Evolutionary conservation across 2,888 invertebrate genomes (phyloP), one percentile per base, ranked within the genome.

Genomic region (Loripinus fragilis): DNA sequence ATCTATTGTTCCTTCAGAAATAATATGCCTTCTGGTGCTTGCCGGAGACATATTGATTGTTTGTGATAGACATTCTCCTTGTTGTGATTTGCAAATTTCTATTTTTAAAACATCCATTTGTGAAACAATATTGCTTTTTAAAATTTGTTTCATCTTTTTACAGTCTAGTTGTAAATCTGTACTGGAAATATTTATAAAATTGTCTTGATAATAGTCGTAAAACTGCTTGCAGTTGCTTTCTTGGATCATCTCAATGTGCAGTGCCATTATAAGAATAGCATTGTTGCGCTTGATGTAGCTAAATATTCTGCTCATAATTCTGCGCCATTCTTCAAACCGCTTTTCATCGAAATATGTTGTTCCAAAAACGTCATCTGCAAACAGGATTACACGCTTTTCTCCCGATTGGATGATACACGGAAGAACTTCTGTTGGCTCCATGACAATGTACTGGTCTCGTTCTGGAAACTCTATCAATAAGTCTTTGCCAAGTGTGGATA

Each of bases 341-440:
- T 25, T 55, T 2, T n/a, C 55, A 55, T 55, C 55, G 25, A 55
- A 55, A 55, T 55, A 55, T 5, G 55, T 55, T 12, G 55, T 55
- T 25, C 55, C 55, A 25, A 55, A 55, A 12, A 55, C 55, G 25
- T 55, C 55, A 25, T 55, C 55, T 8, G 55, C 55, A 55, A 55
- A 55, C 7, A 28, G n/a, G 23, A 55, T 55, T 2, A 10, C 55
- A 8, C 3, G 23, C 15, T 55, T 55, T 10, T 55, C 28, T 5
- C 12, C 55, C 2, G 55, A 17, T 25, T 55, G 55, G 12, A 23
- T 10, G 5, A 28, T n/a, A 28, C 55, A 55, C 23, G 55, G 55
- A 2, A 55, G 28, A 23, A 28, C 55, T 23, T 55, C 55, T 23
- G 15, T 25, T 28, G 12, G 15, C 25, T 55, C 55, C 55, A 55